Evolutionary conservation across 2,113 vertebrate genomes (phyloP).

Genomic region (Apodemus speciosus): DNA sequence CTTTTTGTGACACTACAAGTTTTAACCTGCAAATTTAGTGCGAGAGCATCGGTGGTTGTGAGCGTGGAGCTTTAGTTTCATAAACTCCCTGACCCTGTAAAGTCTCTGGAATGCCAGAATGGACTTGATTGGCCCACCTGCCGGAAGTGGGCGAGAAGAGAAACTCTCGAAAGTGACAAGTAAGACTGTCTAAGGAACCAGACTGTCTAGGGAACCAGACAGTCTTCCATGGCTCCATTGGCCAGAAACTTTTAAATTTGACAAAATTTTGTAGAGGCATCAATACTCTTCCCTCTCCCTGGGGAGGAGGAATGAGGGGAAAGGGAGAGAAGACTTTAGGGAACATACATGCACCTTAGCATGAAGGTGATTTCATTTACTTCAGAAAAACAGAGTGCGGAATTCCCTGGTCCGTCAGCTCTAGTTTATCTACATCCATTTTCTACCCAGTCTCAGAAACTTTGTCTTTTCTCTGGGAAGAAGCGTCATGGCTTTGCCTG

Average conservation of each 20-base stretch:
- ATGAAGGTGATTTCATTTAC: background rate
- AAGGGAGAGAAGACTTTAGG: background rate
- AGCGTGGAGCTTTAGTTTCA: background rate
- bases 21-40: conserved; percentile 28
- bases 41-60: background rate
- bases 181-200: background rate
- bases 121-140: background rate
- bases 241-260: background rate
- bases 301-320: background rate
- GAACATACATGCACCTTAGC: background rate
- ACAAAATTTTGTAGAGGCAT: background rate
- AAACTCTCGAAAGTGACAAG: background rate
- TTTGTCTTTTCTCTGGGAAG: background rate
- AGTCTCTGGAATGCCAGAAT: background rate
- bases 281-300: background rate
- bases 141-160: background rate
- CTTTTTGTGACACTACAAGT: background rate
- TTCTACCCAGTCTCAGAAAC: background rate
- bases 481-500: background rate
- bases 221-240: background rate
- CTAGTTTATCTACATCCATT: background rate
- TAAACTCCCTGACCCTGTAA: background rate
- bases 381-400: background rate
- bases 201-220: background rate
- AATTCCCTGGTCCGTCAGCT: background rate